phyloP scores from a whole-genome alignment of 2,888 invertebrate genomes.

The Panzeria rudis region DNA sequence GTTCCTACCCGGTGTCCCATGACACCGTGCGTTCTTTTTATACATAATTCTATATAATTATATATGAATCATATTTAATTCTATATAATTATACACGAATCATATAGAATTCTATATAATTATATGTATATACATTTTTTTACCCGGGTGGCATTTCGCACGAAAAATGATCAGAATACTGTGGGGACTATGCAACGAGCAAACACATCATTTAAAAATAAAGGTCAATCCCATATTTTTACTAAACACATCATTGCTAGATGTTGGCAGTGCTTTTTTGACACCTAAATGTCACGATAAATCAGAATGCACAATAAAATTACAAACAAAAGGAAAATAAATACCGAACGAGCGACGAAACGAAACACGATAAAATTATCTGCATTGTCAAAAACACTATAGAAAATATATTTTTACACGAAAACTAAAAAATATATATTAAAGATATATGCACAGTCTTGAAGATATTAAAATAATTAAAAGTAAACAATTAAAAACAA shows the following conservation, averaged over 20 bases:
- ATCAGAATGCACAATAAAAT: slow-evolving; percentile 34
- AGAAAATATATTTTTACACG: slow-evolving; percentile 54
- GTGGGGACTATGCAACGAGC: too few relatives aligned
- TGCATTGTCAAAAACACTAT: slow-evolving; percentile 67
- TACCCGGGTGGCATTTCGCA: too few relatives aligned
- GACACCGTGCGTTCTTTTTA: too few relatives aligned
- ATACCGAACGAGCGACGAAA: slow-evolving; percentile 74
- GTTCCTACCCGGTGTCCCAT: too few relatives aligned
- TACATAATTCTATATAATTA: too few relatives aligned
- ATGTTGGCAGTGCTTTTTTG: slow-evolving; percentile 43
- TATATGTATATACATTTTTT: too few relatives aligned
- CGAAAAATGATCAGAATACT: too few relatives aligned
- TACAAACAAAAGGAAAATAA: slow-evolving; percentile 51
- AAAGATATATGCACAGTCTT: not conserved
- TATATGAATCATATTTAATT: too few relatives aligned
- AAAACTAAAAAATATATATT: slow-evolving; percentile 25
- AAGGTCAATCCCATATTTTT: too few relatives aligned
- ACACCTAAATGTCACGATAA: slow-evolving; percentile 52
- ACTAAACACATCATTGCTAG: not conserved
- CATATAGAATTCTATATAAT: too few relatives aligned
- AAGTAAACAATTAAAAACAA: slow-evolving; percentile 4
- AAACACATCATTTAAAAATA: too few relatives aligned
- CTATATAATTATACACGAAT: too few relatives aligned
- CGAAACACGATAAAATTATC: slow-evolving; percentile 74
- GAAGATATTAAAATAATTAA: slow-evolving; percentile 1